A percentile compares a stretch with the other conserved stretches of the same genome.
These are phyloP conservation scores for Felis chaus DNA, from an alignment of 2,113 vertebrate genomes.

Conservation along the genomic window DNA sequence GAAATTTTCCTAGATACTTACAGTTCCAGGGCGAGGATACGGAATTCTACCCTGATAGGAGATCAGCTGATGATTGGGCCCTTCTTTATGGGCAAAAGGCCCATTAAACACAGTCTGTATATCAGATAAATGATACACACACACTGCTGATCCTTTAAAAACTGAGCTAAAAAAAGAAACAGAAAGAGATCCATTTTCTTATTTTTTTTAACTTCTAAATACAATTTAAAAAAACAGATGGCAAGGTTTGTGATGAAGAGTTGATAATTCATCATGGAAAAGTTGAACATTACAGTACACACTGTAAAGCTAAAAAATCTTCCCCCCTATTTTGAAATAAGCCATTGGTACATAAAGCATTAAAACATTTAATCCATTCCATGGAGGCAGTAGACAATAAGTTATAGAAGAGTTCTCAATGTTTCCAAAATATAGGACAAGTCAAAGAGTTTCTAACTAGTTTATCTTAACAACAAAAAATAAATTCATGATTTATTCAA, in stretches of 20 bases:
- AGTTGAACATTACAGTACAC: background rate
- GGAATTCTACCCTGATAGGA: slow-evolving; percentile 98
- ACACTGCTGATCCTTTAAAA: slow-evolving; percentile 98
- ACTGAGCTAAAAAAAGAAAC: slow-evolving; percentile 90
- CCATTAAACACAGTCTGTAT: slow-evolving; percentile 99
- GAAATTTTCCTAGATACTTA: slow-evolving; percentile 83
- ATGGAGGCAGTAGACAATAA: background rate
- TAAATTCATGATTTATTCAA: background rate
- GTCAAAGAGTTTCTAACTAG: background rate
- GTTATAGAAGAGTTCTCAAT: background rate
- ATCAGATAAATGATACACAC: slow-evolving; percentile 97
- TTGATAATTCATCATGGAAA: background rate
- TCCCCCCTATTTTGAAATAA: background rate
- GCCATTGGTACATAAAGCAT: background rate
- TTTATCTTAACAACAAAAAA: background rate
- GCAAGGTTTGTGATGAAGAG: background rate
- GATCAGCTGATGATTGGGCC: slow-evolving; percentile 96
- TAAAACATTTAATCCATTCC: background rate
- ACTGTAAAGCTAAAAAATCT: background rate
- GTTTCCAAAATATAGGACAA: background rate
- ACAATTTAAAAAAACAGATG: background rate
- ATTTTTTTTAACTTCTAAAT: background rate
- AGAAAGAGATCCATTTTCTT: background rate
- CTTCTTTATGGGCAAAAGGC: slow-evolving; percentile 97
- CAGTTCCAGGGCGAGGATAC: slow-evolving; percentile 96